phyloP scores from a whole-genome alignment of 2,888 invertebrate genomes.

The Trypoxylon attenuatum region DNA sequence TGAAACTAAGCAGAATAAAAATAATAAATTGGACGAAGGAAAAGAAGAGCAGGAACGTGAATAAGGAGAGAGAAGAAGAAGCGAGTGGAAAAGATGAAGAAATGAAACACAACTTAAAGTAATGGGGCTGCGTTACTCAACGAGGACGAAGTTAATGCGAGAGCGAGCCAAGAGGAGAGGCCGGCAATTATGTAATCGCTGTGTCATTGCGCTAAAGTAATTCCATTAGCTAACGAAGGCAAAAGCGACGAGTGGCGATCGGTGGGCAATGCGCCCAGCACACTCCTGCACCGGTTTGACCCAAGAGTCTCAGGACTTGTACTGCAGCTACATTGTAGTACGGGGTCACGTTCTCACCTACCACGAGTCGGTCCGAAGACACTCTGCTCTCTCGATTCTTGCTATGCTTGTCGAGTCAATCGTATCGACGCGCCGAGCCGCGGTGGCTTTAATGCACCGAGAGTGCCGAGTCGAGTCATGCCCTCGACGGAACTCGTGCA shows the following conservation, averaged over 20 bases:
- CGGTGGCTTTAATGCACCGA: slow-evolving; percentile 45
- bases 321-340: slow-evolving; percentile 19
- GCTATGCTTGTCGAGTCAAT: slow-evolving; percentile 32
- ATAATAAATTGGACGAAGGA: neutral
- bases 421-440: too few relatives aligned
- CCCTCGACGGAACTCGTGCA: slow-evolving; percentile 13
- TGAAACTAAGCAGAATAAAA: neutral
- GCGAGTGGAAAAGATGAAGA: slow-evolving; percentile 19
- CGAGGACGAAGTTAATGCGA: slow-evolving; percentile 49
- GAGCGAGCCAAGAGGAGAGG: slow-evolving; percentile 27
- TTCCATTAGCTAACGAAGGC: slow-evolving; percentile 68
- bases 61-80: neutral
- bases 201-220: slow-evolving; percentile 73
- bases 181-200: slow-evolving; percentile 71
- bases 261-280: slow-evolving; percentile 16
- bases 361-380: neutral
- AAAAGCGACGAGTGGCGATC: too few relatives aligned
- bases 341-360: slow-evolving; percentile 52
- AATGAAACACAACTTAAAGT: too few relatives aligned
- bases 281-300: slow-evolving; percentile 9
- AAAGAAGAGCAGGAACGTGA: neutral
- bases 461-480: slow-evolving; percentile 32
- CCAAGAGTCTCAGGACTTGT: slow-evolving; percentile 23
- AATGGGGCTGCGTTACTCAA: slow-evolving; percentile 44
- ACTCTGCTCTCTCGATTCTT: neutral